Evolutionary conservation across 2,888 invertebrate species (phyloP), one percentile per base, ranked within the genome.

Genomic region (Dichetophora obliterata): DNA sequence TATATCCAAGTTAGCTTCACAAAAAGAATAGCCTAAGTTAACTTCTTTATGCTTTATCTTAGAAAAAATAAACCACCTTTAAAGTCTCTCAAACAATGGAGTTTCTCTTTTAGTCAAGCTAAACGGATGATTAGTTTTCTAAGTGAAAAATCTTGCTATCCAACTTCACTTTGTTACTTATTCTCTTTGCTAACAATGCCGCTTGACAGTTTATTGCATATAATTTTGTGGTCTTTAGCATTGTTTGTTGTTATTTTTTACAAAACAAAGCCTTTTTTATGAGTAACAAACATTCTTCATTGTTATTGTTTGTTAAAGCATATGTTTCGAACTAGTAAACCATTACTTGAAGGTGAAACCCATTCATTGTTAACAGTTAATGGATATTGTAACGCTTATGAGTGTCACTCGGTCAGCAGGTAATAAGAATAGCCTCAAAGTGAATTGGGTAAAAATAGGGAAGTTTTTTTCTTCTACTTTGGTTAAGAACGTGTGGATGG

Each of bases 391-490:
- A 43, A 43, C 14, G 14, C 8, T 27, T 19, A 66, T 66, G 22
- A 16, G 37, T 66, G 66, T 66, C 48, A 66, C 22, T 66, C 24
- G 66, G 66, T 66, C 66, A 48, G 66, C 9, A 19, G 19, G 48
- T 11, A 48, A 6, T 43, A 9, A 11, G 37, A 66, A 22, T 48
- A 5, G 9, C 9, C 14, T 66, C 27, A 22, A 59, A 59, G 9
- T 27, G 19, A 19, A 16, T 31, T 31, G 37, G 63, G 5, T 34
- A 9, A 63, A 63, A 27, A 31, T 63, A 63, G 54, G 54, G 54
- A 54, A n/a, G n/a, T 16, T 54, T 80, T 75, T 76, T 79, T 78
- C 3, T 43, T 37, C 6, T 8, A 8, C 5, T 31, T 31, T 31
- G 31, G 3, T 31, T 31, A 31, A 5, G 31, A 31, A 37, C 6